Evolutionary conservation across 1,140 invertebrate genomes (phyloP), one percentile per base, ranked within the genome.

Genomic region (Riptortus pedestris): DNA sequence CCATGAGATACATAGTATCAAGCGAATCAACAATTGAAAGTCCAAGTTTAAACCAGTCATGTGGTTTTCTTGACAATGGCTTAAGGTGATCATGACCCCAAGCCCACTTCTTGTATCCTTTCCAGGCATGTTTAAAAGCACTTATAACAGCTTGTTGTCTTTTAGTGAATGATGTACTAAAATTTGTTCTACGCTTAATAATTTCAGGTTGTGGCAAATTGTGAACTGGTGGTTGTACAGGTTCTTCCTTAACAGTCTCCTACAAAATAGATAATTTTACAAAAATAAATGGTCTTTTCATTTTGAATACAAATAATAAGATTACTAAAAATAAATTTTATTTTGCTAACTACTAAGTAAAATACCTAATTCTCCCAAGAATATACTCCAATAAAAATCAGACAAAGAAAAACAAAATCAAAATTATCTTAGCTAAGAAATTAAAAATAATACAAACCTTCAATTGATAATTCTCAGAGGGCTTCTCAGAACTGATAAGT

Each of bases 31-130:
- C 82, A 69, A 96, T 87, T 2, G 90, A 93, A n/a, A 96, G 77
- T 1, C 91, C 91, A 5, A 96, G 75, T 14, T 86, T 83, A 75
- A 97, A 96, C 94, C 94, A 96, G 73, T 96, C 90, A 62, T 84
- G 82, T 63, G 85, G 84, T 64, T 80, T 78, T 66, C 82, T 84
- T 2, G 89, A 86, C 43, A 96, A 85, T 0, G 94, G 94, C 71
- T 89, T 91, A 2, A 97, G 77, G 71, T 95, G 90, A 74, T 98
- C 94, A 71, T 93, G 87, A 5, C 93, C 93, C 93, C 93, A 97
- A 3, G 93, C 93, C 77, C 84, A 91, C 66, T 85, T 82, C 72
- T 86, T 89, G 72, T 97, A 97, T 0, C 89, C 91, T 64, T 79
- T 80, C 93, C 94, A 98, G 0, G 94, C 93, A 77, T 95, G 90